phyloP scores from a whole-genome alignment of 2,797 vertebrate genomes.

The Mormyrus proboscirostris region DNA sequence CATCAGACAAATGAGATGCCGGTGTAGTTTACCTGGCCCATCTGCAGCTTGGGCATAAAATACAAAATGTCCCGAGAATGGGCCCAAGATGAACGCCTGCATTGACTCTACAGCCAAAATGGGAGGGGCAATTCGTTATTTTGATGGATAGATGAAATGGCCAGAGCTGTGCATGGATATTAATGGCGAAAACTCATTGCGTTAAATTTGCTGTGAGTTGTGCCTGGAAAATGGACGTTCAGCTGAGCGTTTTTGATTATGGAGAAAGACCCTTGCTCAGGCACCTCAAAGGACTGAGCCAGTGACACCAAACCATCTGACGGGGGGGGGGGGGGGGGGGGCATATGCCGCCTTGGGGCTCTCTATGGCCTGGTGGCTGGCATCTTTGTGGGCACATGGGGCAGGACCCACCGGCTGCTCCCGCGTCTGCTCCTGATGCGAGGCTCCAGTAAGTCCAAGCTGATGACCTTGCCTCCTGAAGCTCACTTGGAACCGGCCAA shows the following conservation, averaged over 20 bases:
- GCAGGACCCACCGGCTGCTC: conserved; percentile 12
- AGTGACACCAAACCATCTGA: conserved; percentile 11
- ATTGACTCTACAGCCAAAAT: neutral
- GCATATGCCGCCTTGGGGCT: conserved; percentile 13
- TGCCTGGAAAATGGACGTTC: neutral
- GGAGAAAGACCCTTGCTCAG: conserved; percentile 8
- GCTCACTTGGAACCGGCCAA: neutral
- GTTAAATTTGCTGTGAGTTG: neutral
- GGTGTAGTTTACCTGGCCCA: neutral
- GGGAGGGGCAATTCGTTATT: neutral
- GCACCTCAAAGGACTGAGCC: neutral
- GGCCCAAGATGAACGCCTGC: conserved; percentile 9
- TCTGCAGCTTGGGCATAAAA: neutral
- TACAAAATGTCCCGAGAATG: neutral
- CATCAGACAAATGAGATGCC: neutral
- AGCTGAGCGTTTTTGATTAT: conserved; percentile 1
- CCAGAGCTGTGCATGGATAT: neutral
- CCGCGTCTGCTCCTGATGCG: conserved; percentile 9
- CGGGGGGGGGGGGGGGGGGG: neutral
- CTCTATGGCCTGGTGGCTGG: conserved; percentile 16
- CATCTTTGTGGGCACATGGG: conserved; percentile 6
- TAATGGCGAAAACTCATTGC: neutral
- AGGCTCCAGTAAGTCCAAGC: conserved; percentile 8
- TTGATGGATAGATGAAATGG: neutral
- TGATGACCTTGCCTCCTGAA: conserved; percentile 7